These are phyloP conservation scores for Pristionchus arcanus DNA, from an alignment of 2,888 invertebrate species.

Conservation along the genomic window DNA sequence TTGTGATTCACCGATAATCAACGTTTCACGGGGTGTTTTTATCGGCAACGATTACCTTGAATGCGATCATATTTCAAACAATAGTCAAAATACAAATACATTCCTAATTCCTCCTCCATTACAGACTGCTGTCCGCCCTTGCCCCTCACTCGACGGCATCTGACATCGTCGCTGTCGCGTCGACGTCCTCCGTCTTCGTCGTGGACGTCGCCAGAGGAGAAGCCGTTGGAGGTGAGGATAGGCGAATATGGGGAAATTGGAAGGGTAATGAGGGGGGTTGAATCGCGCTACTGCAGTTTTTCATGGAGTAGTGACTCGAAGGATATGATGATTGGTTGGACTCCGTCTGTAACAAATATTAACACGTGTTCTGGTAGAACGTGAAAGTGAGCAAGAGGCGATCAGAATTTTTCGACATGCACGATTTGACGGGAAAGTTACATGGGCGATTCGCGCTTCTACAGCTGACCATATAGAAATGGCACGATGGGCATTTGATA, in stretches of 20 bases:
- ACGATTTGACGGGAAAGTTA: too few relatives aligned
- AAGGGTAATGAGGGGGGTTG: not conserved
- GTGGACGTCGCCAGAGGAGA: slow-evolving; percentile 91
- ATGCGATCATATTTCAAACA: not conserved
- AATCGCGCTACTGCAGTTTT: too few relatives aligned
- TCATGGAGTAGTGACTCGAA: too few relatives aligned
- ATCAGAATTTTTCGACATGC: too few relatives aligned
- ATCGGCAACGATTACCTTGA: not conserved
- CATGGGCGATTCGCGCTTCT: too few relatives aligned
- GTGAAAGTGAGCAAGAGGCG: too few relatives aligned
- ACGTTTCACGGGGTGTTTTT: not conserved
- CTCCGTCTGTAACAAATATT: too few relatives aligned
- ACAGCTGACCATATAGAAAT: too few relatives aligned
- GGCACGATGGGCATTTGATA: too few relatives aligned
- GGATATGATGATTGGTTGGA: too few relatives aligned
- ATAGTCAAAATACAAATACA: too few relatives aligned
- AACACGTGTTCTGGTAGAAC: too few relatives aligned
- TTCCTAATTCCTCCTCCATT: not conserved
- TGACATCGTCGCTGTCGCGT: slow-evolving; percentile 90
- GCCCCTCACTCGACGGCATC: slow-evolving; percentile 89
- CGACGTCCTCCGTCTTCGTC: slow-evolving; percentile 88
- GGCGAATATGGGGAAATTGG: not conserved
- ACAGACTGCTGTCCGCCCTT: slow-evolving; percentile 57
- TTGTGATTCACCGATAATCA: not conserved
- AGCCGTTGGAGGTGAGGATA: slow-evolving; percentile 81